Conservation (phyloP, 2,113 vertebrate species). For the pig (Sus scrofa) region T2T-Sscrofa CM000820.6:74926001-74926500, state of each 20-base stretch:
- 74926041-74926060: constrained; percentile 68
- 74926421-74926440: background rate
- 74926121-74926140: constrained; percentile 67
- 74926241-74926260: constrained; percentile 62
- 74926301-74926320: constrained; percentile 65
- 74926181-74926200: constrained; percentile 82
- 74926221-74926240: constrained; percentile 75
- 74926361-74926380: background rate
- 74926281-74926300: constrained; percentile 70
- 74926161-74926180: constrained; percentile 73
- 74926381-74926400: constrained; percentile 30
- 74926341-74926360: constrained; percentile 63
- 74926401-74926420: background rate
- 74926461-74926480: background rate
- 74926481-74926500: background rate
- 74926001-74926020: constrained; percentile 66
- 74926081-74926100: constrained; percentile 66
- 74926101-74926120: constrained; percentile 70
- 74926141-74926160: constrained; percentile 72
- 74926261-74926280: constrained; percentile 68
- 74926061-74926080: constrained; percentile 80
- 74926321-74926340: constrained; percentile 52
- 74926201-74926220: constrained; percentile 73
- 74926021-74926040: constrained; percentile 80
- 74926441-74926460: constrained; percentile 9